These are phyloP conservation scores for Drosophila nigromelanica DNA, from an alignment of 1,140 invertebrate genomes.

Conservation along the genomic window DNA sequence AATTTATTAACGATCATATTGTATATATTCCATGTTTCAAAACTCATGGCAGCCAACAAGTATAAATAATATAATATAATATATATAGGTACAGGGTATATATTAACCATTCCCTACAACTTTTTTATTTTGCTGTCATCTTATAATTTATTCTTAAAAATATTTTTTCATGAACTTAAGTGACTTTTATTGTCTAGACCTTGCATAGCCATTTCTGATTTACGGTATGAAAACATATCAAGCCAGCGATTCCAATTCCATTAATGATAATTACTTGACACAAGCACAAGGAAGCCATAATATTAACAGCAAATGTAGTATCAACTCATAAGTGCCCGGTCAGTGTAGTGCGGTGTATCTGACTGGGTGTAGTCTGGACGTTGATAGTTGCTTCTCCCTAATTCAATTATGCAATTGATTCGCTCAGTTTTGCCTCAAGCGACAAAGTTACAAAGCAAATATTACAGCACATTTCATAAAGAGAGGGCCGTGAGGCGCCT, in stretches of 20 bases:
- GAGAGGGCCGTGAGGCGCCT: background rate
- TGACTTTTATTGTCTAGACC: background rate
- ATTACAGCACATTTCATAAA: slow-evolving; percentile 10
- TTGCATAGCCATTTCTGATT: background rate
- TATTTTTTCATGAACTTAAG: background rate
- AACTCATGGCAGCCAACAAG: too few species aligned
- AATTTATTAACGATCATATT: too few species aligned
- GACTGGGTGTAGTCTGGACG: slow-evolving; percentile 33
- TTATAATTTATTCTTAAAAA: background rate
- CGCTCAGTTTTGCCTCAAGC: slow-evolving; percentile 2
- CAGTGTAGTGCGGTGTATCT: slow-evolving; percentile 11
- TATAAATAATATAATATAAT: too few species aligned
- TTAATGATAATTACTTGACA: slow-evolving; percentile 32
- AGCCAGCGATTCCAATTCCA: slow-evolving; percentile 27
- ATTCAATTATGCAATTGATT: slow-evolving; percentile 49
- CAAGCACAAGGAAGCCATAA: slow-evolving; percentile 43
- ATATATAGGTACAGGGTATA: too few species aligned
- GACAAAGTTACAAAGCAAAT: slow-evolving; percentile 49
- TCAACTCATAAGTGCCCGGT: slow-evolving; percentile 51
- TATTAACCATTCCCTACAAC: too few species aligned
- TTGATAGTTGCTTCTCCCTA: slow-evolving; percentile 28
- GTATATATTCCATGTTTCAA: too few species aligned
- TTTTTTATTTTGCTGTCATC: background rate
- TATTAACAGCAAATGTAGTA: slow-evolving; percentile 6
- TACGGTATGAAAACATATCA: background rate